Evolutionary conservation across 2,888 invertebrate species (phyloP), one percentile per base, ranked within the genome.

Genomic region (Dorcus parallelipipedus): DNA sequence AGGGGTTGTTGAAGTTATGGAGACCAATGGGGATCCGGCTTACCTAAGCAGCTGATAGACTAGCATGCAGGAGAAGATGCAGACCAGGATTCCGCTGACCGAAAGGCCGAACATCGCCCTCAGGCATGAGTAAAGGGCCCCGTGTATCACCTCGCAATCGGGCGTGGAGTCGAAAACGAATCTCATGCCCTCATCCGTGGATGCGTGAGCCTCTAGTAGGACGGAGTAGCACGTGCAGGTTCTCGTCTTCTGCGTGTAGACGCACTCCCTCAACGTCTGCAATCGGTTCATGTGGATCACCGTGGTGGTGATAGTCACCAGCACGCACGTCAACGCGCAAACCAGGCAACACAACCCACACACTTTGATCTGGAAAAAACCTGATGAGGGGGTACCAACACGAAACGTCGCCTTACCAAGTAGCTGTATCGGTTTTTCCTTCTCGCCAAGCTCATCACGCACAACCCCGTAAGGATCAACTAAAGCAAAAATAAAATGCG

Each of bases 1-100:
- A 55, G 43, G n/a, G 5, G 7, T 42, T 42, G 42, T 42, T 42
- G 17, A 42, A 20, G 20, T 20, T 20, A 20, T 20, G 20, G 20
- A 20, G 9, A 10, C 5, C 43, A 14, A n/a, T 43, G 43, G 26
- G 26, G 6, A 33, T 33, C 3, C 45, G n/a, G 60, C 71, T 71
- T 74, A 89, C 89, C 89, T 90, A 53, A 93, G 80, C 61, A 95
- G 81, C 76, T 95, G 94, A 74, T 94, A 95, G 8, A 94, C 91
- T 56, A 95, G 85, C 94, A 95, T 94, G 73, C 93, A 92, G 65
- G 93, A 92, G 76, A 93, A 94, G 65, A 95, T 93, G 79, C 93
- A 94, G 50, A 94, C 90, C 40, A 95, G 83, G 38, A 95, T 94
- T 0, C 94, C 94, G 66, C 91, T 90, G 23, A 95, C 94, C 0